phyloP scores from a whole-genome alignment of 2,888 invertebrate species.

The Ennomos quercinarius region DNA sequence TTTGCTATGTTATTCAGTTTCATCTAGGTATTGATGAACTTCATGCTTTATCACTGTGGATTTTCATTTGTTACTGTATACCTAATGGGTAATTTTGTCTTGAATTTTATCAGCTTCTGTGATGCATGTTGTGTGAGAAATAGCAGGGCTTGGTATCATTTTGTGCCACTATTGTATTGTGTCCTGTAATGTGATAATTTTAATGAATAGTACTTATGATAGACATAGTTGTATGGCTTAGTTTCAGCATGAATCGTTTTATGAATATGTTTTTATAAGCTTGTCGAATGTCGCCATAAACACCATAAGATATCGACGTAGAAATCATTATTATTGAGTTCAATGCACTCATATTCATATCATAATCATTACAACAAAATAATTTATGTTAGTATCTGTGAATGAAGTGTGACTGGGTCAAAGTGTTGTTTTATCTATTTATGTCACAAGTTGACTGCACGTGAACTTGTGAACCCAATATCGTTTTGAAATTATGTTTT shows the following conservation, averaged over 20 bases:
- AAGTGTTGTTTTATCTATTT: slow-evolving; percentile 61
- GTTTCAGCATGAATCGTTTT: slow-evolving; percentile 23
- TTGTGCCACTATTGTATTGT: background rate
- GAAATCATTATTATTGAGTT: slow-evolving; percentile 41
- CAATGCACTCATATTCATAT: slow-evolving; percentile 53
- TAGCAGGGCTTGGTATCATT: slow-evolving; percentile 4
- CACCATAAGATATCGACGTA: no score
- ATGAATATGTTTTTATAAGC: background rate
- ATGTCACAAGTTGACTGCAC: slow-evolving; percentile 55
- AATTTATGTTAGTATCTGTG: slow-evolving; percentile 37
- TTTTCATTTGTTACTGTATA: slow-evolving; percentile 45
- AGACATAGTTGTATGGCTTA: background rate
- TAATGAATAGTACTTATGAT: no score
- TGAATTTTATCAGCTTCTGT: slow-evolving; percentile 41
- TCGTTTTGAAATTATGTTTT: background rate
- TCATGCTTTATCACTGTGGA: slow-evolving; percentile 61
- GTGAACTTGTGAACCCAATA: slow-evolving; percentile 52
- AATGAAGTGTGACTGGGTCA: slow-evolving; percentile 65
- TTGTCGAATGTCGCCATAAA: background rate
- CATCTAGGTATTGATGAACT: slow-evolving; percentile 57
- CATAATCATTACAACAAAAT: slow-evolving; percentile 38
- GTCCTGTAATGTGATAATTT: background rate
- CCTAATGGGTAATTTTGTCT: slow-evolving; percentile 41
- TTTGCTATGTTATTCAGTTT: slow-evolving; percentile 42
- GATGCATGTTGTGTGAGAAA: slow-evolving; percentile 21